These are phyloP conservation scores for Trichomalopsis sarcophagae DNA, from an alignment of 1,140 invertebrate genomes.

Conservation along the genomic window DNA sequence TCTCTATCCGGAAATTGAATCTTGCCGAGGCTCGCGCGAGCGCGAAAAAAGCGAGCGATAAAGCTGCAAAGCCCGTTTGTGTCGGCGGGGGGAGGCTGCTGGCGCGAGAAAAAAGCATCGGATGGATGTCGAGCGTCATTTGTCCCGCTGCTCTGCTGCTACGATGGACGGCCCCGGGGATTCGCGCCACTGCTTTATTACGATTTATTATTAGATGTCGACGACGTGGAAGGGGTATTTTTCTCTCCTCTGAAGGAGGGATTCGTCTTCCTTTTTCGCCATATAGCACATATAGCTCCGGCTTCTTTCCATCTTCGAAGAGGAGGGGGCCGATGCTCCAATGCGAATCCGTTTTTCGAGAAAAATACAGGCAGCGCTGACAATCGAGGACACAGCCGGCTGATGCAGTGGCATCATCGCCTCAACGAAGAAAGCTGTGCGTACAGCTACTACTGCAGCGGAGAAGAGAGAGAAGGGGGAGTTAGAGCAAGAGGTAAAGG, in stretches of 20 bases:
- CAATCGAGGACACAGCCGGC: background rate
- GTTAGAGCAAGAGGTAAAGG: background rate
- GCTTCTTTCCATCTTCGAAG: too few relatives aligned
- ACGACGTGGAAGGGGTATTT: background rate
- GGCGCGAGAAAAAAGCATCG: background rate
- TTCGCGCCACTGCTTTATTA: slow-evolving; percentile 15
- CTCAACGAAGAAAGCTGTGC: background rate
- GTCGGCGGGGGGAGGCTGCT: background rate
- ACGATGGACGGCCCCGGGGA: background rate
- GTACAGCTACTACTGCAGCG: background rate
- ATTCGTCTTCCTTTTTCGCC: background rate
- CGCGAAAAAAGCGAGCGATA: slow-evolving; percentile 46
- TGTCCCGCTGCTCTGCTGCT: background rate
- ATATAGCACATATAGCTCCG: background rate
- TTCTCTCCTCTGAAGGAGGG: background rate
- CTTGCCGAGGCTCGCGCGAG: slow-evolving; percentile 14
- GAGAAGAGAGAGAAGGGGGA: background rate
- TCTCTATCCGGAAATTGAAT: slow-evolving; percentile 58
- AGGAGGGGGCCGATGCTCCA: too few relatives aligned
- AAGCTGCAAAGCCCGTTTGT: slow-evolving; percentile 27
- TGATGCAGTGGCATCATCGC: background rate
- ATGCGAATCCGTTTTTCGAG: too few relatives aligned
- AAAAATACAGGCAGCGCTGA: background rate
- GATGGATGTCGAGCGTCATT: background rate
- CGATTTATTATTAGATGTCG: slow-evolving; percentile 19